Evolutionary conservation across 2,888 invertebrate genomes (phyloP).

Genomic region (Philonicus albiceps): DNA sequence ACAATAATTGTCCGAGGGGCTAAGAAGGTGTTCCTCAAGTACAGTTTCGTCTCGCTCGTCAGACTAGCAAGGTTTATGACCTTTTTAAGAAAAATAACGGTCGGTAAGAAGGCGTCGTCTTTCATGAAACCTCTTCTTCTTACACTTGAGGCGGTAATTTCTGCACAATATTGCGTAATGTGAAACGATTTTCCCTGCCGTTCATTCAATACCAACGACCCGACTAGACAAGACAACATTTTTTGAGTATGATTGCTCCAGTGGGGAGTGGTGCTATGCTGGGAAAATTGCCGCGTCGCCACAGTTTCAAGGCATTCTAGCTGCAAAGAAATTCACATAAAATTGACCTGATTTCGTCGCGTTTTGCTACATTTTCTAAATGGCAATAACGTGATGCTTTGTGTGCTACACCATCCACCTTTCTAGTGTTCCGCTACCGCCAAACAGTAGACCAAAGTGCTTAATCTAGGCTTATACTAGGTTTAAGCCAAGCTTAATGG

Average conservation of each 20-base stretch:
- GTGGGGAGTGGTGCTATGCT: no score
- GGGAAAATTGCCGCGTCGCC: not conserved
- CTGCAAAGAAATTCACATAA: not conserved
- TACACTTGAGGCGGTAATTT: not conserved
- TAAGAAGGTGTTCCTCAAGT: not conserved
- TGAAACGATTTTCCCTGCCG: not conserved
- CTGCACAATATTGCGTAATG: not conserved
- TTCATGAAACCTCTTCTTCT: not conserved
- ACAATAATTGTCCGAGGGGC: not conserved
- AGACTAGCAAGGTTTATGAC: not conserved
- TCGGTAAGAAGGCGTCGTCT: not conserved
- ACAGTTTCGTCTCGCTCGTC: not conserved
- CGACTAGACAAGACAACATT: not conserved
- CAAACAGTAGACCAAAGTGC: no score
- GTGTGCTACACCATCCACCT: no score
- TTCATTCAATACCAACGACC: not conserved
- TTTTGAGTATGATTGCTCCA: no score
- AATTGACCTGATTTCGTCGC: not conserved
- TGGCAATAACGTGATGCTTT: no score
- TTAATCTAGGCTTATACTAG: no score
- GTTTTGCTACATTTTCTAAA: not conserved
- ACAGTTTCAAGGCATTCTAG: not conserved
- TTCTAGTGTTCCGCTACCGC: no score
- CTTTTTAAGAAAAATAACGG: not conserved
- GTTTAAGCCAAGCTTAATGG: no score